These are phyloP conservation scores for Sipha flava DNA, from an alignment of 1,140 invertebrate genomes.

Conservation along the genomic window DNA sequence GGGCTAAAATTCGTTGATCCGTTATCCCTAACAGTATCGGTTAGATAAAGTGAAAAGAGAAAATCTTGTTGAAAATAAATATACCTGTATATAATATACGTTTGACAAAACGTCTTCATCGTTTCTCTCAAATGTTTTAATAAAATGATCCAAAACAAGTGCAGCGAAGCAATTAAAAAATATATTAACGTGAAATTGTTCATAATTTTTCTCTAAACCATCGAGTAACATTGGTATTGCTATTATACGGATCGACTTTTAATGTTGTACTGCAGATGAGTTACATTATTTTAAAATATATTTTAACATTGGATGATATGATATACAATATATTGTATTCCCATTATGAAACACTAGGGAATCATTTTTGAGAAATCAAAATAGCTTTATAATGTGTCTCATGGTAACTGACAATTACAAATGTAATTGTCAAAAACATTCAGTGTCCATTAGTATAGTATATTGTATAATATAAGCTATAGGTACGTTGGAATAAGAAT, in stretches of 20 bases:
- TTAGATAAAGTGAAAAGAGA: slow-evolving; percentile 7
- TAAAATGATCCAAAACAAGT: background rate
- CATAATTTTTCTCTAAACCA: background rate
- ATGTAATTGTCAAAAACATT: background rate
- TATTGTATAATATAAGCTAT: background rate
- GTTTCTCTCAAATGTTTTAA: background rate
- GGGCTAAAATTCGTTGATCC: background rate
- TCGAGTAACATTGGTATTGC: background rate
- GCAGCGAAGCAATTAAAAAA: background rate
- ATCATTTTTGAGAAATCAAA: background rate
- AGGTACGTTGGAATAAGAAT: too few relatives aligned
- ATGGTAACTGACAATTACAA: too few relatives aligned
- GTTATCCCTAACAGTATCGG: background rate
- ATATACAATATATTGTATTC: too few relatives aligned
- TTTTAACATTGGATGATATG: too few relatives aligned
- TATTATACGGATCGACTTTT: too few relatives aligned
- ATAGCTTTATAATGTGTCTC: background rate
- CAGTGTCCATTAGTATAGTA: too few relatives aligned
- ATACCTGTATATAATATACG: background rate
- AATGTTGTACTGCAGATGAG: too few relatives aligned
- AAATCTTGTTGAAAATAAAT: background rate
- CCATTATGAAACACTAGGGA: too few relatives aligned
- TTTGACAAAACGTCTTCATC: background rate
- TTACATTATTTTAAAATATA: too few relatives aligned
- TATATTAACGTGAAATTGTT: background rate